A percentile compares a stretch with the other conserved stretches of the same genome.
Evolutionary conservation across 2,888 invertebrate genomes (phyloP).

Genomic region (Plemyria rubiginata): DNA sequence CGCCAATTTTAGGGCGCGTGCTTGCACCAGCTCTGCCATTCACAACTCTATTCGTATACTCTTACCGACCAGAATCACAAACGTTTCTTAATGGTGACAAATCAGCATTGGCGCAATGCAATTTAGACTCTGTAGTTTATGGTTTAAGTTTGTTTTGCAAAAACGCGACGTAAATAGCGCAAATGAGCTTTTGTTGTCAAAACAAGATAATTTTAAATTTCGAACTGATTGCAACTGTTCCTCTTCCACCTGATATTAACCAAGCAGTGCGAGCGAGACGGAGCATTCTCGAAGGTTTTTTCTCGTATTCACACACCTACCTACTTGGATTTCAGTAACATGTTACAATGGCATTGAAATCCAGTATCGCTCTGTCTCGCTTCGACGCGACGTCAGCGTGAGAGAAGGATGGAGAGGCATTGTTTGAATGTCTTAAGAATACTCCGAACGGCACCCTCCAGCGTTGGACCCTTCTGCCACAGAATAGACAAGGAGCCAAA

Average conservation of each 20-base stretch:
- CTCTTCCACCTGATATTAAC: constrained; percentile 4
- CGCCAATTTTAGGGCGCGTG: constrained; percentile 30
- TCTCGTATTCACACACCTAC: constrained; percentile 14
- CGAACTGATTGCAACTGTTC: constrained; percentile 4
- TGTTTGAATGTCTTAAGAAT: constrained; percentile 25
- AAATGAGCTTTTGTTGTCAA: constrained; percentile 18
- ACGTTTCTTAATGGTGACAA: constrained; percentile 5
- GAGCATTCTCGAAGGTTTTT: constrained; percentile 20
- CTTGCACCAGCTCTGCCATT: constrained; percentile 6
- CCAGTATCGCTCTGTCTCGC: constrained; percentile 6
- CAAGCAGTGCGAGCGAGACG: constrained; percentile 6
- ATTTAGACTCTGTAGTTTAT: constrained; percentile 6
- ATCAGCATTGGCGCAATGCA: constrained; percentile 10
- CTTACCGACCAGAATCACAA: constrained; percentile 5
- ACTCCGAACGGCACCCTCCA: constrained; percentile 8
- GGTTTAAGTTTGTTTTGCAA: constrained; percentile 1
- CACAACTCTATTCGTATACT: constrained; percentile 10
- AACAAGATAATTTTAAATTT: constrained; percentile 15
- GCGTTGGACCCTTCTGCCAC: constrained; percentile 1
- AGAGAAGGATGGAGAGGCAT: constrained; percentile 10
- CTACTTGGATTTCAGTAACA: constrained; percentile 16
- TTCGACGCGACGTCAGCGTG: background rate
- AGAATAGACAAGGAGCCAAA: background rate
- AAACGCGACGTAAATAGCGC: background rate
- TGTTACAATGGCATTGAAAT: constrained; percentile 26